Percentiles rank a stretch among this genome's conserved stretches.
Evolutionary conservation across 2,888 invertebrate genomes (phyloP).

Genomic region (Athalia circularis): DNA sequence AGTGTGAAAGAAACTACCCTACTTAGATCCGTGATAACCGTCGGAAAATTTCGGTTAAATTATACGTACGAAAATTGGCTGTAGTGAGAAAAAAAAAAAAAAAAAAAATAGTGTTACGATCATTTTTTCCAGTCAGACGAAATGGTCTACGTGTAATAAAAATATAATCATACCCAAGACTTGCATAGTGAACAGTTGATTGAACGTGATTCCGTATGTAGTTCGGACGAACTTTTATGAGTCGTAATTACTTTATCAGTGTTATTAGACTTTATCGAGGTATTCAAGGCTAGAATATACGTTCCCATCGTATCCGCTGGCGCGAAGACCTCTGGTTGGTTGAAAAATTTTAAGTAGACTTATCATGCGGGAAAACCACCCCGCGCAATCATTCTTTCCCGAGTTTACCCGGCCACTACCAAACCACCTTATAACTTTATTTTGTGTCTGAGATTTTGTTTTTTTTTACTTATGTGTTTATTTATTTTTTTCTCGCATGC

Average conservation of each 20-base stretch:
- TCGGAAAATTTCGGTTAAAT: too few relatives aligned
- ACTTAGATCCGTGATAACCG: too few relatives aligned
- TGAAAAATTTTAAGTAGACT: background rate
- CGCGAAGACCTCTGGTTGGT: background rate
- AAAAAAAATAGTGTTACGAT: too few relatives aligned
- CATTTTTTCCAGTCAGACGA: too few relatives aligned
- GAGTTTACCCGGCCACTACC: background rate
- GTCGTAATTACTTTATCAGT: slow-evolving; percentile 13
- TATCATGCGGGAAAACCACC: slow-evolving; percentile 8
- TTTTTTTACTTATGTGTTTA: too few relatives aligned
- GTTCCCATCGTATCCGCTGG: background rate
- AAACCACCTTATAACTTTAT: too few relatives aligned
- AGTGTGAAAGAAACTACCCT: too few relatives aligned
- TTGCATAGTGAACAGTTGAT: slow-evolving; percentile 14
- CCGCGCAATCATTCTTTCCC: slow-evolving; percentile 3
- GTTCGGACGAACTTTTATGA: slow-evolving; percentile 2
- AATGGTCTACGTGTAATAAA: too few relatives aligned
- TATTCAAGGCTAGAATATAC: slow-evolving; percentile 1
- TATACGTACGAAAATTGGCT: too few relatives aligned
- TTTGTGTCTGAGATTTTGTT: too few relatives aligned
- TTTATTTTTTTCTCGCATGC: too few relatives aligned
- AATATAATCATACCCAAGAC: background rate
- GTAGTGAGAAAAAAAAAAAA: too few relatives aligned
- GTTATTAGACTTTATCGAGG: slow-evolving; percentile 12
- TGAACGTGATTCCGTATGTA: background rate